These are phyloP conservation scores for Papilio protenor DNA, from an alignment of 2,888 invertebrate genomes.

Conservation along the genomic window DNA sequence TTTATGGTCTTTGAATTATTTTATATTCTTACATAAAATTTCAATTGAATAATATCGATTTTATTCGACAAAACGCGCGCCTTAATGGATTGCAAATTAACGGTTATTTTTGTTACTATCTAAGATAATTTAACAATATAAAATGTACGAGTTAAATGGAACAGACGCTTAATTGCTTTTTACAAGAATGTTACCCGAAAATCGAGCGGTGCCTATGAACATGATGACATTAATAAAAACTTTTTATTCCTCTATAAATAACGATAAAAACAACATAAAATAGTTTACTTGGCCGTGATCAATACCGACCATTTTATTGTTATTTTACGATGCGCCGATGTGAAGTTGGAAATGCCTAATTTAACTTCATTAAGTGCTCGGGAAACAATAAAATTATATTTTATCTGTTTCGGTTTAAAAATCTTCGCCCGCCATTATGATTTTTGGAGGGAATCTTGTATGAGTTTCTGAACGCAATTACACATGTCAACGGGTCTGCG, in stretches of 20 bases:
- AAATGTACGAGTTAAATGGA: conserved; percentile 41
- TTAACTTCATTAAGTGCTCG: conserved; percentile 78
- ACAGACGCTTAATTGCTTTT: conserved; percentile 46
- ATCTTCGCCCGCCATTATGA: conserved; percentile 40
- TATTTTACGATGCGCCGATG: conserved; percentile 75
- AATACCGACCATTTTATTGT: conserved; percentile 77
- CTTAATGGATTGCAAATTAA: conserved; percentile 9
- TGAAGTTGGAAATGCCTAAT: conserved; percentile 78
- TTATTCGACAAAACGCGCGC: background rate
- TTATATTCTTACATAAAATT: conserved; percentile 64
- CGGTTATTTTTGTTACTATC: conserved; percentile 4
- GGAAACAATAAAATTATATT: conserved; percentile 77
- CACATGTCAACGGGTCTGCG: conserved; percentile 46
- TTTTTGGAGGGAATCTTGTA: conserved; percentile 53
- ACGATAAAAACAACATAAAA: conserved; percentile 82
- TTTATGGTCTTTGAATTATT: conserved; percentile 72
- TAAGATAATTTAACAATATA: conserved; percentile 18
- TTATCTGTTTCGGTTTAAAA: conserved; percentile 56
- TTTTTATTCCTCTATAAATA: conserved; percentile 81
- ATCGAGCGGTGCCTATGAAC: conserved; percentile 60
- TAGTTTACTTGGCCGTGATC: conserved; percentile 78
- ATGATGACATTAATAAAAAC: conserved; percentile 76
- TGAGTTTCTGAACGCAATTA: conserved; percentile 53
- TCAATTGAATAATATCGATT: conserved; percentile 59
- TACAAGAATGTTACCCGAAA: conserved; percentile 37